These are phyloP conservation scores for Morone saxatilis DNA, from an alignment of 2,113 vertebrate species.

Conservation along the genomic window DNA sequence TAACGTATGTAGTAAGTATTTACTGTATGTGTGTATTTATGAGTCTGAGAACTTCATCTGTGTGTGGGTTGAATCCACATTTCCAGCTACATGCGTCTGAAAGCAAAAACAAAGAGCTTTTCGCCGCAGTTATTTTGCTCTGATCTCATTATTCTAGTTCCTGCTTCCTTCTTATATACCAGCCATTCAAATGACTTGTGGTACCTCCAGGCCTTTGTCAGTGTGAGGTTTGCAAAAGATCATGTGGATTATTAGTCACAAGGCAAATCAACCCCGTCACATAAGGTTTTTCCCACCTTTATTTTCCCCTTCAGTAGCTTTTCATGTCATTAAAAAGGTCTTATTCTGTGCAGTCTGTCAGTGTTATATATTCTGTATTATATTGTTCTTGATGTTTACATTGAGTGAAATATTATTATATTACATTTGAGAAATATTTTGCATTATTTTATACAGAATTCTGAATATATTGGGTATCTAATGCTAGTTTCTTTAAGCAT, in stretches of 20 bases:
- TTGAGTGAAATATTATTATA: too few species aligned
- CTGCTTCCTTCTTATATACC: constrained; percentile 11
- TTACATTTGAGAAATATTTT: too few species aligned
- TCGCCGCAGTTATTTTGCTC: neutral
- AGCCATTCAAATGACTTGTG: constrained; percentile 3
- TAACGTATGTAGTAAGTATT: neutral
- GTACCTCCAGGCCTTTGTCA: neutral
- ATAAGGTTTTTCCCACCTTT: neutral
- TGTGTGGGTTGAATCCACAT: neutral
- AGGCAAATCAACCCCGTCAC: too few species aligned
- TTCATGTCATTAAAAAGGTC: too few species aligned
- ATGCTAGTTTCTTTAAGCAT: too few species aligned
- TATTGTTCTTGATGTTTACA: too few species aligned
- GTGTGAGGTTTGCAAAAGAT: neutral
- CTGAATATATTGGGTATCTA: too few species aligned
- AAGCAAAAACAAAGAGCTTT: neutral
- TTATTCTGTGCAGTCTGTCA: too few species aligned
- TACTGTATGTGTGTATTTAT: neutral
- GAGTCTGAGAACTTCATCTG: neutral
- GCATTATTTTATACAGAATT: too few species aligned
- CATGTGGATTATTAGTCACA: neutral
- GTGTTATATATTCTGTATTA: too few species aligned
- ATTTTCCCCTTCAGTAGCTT: neutral
- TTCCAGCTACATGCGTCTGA: neutral
- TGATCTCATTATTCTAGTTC: constrained; percentile 21